Evolutionary conservation across 1,140 invertebrate genomes (phyloP).

Genomic region (Trichonephila inaurata): DNA sequence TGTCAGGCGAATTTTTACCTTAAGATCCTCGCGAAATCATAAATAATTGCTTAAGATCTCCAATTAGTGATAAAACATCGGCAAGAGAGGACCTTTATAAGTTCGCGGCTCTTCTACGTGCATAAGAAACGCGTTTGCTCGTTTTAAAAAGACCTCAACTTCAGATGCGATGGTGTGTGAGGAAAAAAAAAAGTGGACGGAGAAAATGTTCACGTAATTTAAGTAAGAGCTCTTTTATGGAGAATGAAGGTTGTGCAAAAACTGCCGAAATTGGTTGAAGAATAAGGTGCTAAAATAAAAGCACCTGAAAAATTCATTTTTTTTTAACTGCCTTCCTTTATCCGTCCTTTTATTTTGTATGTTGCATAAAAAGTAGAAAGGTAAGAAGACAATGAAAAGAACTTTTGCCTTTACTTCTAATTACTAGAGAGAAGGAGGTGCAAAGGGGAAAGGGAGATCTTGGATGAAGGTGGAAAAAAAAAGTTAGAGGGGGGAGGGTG

Average conservation of each 20-base stretch:
- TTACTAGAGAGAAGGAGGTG: slow-evolving; percentile 39
- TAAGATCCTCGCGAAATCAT: slow-evolving; percentile 56
- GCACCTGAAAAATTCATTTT: slow-evolving; percentile 61
- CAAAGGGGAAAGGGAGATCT: neutral
- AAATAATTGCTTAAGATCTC: slow-evolving; percentile 76
- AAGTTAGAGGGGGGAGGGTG: neutral
- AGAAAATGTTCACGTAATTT: slow-evolving; percentile 72
- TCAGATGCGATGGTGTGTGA: slow-evolving; percentile 14
- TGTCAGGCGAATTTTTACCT: slow-evolving; percentile 72
- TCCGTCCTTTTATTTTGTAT: slow-evolving; percentile 18
- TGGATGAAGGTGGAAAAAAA: slow-evolving; percentile 21
- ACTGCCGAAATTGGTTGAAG: slow-evolving; percentile 52
- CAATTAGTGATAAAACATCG: slow-evolving; percentile 74
- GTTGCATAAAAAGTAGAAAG: slow-evolving; percentile 21
- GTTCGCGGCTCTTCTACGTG: neutral
- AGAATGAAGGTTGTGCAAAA: slow-evolving; percentile 64
- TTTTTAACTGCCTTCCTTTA: slow-evolving; percentile 5
- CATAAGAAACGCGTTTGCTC: slow-evolving; percentile 58
- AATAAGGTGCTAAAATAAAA: slow-evolving; percentile 69
- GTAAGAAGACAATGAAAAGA: slow-evolving; percentile 71
- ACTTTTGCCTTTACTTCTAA: slow-evolving; percentile 71
- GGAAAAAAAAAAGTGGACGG: slow-evolving; percentile 25
- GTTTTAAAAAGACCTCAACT: slow-evolving; percentile 63
- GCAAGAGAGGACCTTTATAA: slow-evolving; percentile 37
- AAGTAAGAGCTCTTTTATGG: slow-evolving; percentile 71